Conservation (phyloP, 1,140 invertebrate species). For the Drosophila sechellia region DNA sequence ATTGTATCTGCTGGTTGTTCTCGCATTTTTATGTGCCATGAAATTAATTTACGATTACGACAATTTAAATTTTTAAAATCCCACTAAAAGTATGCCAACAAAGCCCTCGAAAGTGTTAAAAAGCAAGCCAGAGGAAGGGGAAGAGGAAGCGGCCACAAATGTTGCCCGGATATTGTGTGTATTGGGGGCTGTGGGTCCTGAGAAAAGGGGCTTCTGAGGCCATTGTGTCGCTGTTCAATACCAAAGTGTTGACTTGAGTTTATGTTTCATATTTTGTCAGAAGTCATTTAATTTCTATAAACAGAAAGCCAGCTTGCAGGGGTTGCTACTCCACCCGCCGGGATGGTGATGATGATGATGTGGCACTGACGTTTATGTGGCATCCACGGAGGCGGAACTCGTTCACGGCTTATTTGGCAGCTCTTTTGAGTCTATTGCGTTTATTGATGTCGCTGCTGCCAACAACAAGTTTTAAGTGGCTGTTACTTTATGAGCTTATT, state of each 20-base stretch:
- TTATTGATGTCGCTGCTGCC: slow-evolving; percentile 33
- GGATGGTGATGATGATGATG: slow-evolving; percentile 21
- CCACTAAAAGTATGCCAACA: slow-evolving; percentile 81
- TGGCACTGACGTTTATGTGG: slow-evolving; percentile 48
- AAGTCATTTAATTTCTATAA: slow-evolving; percentile 39
- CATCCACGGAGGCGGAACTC: slow-evolving; percentile 40
- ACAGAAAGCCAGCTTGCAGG: slow-evolving; percentile 22
- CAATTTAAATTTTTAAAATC: slow-evolving; percentile 84
- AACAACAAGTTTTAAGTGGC: slow-evolving; percentile 51
- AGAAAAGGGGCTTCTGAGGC: not conserved
- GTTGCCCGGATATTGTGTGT: slow-evolving; percentile 60
- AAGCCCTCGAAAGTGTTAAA: slow-evolving; percentile 74
- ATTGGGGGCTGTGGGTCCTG: slow-evolving; percentile 3
- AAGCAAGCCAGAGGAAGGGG: slow-evolving; percentile 21
- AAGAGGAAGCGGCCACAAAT: slow-evolving; percentile 45
- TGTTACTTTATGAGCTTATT: slow-evolving; percentile 51
- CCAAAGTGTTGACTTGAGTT: slow-evolving; percentile 45
- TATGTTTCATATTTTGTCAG: slow-evolving; percentile 45
- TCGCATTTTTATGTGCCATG: slow-evolving; percentile 79
- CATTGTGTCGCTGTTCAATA: slow-evolving; percentile 38
- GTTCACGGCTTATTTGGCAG: slow-evolving; percentile 51
- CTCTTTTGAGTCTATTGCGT: slow-evolving; percentile 27
- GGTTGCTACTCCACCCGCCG: not conserved
- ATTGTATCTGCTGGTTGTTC: slow-evolving; percentile 39
- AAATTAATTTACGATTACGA: slow-evolving; percentile 84